phyloP scores from a whole-genome alignment of 2,113 vertebrate genomes.

The Cranoglanis bouderius region DNA sequence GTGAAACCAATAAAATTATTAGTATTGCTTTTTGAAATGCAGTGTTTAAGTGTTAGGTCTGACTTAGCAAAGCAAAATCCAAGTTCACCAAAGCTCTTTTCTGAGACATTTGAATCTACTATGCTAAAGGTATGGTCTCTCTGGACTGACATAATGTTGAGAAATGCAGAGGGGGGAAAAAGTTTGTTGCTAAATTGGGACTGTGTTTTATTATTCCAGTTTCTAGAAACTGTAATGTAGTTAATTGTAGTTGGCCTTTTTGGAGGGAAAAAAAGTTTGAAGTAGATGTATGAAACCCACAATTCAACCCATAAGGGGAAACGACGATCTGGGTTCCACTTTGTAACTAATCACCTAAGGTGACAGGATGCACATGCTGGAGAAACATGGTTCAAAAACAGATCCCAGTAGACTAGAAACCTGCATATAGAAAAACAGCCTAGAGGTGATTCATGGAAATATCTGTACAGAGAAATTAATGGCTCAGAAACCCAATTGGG shows the following conservation, averaged over 20 bases:
- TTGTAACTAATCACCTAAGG: constrained; percentile 10
- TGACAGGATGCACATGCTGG: not conserved
- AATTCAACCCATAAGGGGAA: not conserved
- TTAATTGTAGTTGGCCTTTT: not conserved
- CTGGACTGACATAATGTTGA: not conserved
- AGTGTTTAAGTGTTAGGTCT: not conserved
- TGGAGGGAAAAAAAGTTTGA: not conserved
- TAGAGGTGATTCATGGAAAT: not conserved
- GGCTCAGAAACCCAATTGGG: not conserved
- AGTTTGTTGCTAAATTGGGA: not conserved
- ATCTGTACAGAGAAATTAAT: not conserved
- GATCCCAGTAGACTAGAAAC: not conserved
- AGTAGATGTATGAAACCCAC: constrained; percentile 1
- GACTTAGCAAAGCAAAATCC: not conserved
- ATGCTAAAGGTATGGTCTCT: not conserved
- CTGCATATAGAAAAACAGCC: not conserved
- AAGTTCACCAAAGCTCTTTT: not conserved
- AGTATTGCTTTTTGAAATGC: not conserved
- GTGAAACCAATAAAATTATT: not conserved
- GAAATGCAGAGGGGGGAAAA: not conserved
- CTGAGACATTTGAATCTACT: not conserved
- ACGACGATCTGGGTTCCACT: not conserved
- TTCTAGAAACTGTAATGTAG: constrained; percentile 2
- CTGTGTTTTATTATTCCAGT: not conserved
- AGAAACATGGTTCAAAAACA: not conserved